A percentile compares a stretch with the other conserved stretches of the same genome.
These are phyloP conservation scores for Gymnorhina tibicen DNA, from an alignment of 2,113 vertebrate species.

Conservation along the genomic window DNA sequence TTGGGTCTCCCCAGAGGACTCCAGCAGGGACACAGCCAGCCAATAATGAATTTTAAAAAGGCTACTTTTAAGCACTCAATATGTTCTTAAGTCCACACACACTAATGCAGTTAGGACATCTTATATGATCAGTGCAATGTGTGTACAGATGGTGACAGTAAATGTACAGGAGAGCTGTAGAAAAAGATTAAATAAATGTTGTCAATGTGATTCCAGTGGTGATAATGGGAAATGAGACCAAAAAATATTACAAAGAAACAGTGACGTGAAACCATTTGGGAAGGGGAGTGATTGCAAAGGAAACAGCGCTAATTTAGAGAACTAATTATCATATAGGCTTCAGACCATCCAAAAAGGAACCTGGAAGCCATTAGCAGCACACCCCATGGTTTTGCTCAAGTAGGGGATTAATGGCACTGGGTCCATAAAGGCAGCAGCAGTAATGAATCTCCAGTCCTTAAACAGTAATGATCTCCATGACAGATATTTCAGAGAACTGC, in stretches of 20 bases:
- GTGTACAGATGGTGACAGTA: not conserved
- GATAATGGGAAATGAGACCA: conserved; percentile 57
- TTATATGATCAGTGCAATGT: not conserved
- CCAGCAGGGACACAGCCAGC: conserved; percentile 5
- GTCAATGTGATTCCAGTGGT: not conserved
- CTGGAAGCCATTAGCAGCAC: conserved; percentile 56
- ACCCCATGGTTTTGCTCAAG: conserved; percentile 50
- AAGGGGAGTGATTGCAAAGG: conserved; percentile 53
- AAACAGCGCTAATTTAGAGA: conserved; percentile 63
- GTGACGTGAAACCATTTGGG: conserved; percentile 20
- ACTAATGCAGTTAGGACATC: not conserved
- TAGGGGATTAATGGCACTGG: conserved; percentile 34
- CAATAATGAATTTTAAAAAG: not conserved
- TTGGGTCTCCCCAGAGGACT: not conserved
- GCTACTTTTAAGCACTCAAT: not conserved
- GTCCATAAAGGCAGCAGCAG: not conserved
- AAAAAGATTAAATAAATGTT: conserved; percentile 35
- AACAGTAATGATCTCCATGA: not conserved
- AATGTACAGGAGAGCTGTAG: not conserved
- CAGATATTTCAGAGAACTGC: not conserved
- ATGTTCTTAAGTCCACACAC: conserved; percentile 18
- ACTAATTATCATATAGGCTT: conserved; percentile 69
- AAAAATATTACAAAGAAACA: conserved; percentile 18
- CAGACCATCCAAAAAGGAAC: conserved; percentile 50
- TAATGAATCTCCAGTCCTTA: conserved; percentile 50